These are phyloP conservation scores for Chrysemys picta DNA, from an alignment of 2,113 vertebrate genomes.

Conservation along the genomic window DNA sequence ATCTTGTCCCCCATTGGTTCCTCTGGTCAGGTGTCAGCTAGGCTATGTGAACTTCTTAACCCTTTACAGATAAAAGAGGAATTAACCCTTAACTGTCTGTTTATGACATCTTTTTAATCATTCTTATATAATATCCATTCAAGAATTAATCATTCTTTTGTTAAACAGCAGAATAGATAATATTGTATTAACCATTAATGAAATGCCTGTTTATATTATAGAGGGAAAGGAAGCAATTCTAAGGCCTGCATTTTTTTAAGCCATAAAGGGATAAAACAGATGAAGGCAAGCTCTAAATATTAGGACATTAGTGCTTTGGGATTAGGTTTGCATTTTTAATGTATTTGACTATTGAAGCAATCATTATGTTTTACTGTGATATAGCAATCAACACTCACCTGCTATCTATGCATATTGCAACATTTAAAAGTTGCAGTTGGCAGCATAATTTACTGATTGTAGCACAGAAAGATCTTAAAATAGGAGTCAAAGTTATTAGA, in stretches of 20 bases:
- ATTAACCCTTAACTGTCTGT: no score
- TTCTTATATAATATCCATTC: neutral
- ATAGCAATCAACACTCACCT: neutral
- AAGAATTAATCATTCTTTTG: neutral
- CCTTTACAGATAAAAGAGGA: no score
- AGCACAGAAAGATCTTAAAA: neutral
- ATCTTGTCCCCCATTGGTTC: no score
- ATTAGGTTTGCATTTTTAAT: no score
- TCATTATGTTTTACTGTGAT: neutral
- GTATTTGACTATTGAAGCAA: neutral
- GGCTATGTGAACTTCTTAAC: no score
- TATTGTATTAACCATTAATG: neutral
- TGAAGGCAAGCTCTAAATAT: no score
- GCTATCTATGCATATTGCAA: neutral
- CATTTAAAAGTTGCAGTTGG: neutral
- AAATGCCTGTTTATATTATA: neutral
- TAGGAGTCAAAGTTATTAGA: neutral
- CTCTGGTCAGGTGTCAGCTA: no score
- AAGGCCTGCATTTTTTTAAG: no score
- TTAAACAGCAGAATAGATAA: fast-evolving
- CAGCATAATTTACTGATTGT: neutral
- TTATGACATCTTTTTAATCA: neutral
- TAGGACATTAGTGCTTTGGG: no score
- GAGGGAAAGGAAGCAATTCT: no score
- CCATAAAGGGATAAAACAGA: no score